Base-by-base conservation (phyloP, 1,140 invertebrate genomes). In the Drosophila sulfurigaster region DNA sequence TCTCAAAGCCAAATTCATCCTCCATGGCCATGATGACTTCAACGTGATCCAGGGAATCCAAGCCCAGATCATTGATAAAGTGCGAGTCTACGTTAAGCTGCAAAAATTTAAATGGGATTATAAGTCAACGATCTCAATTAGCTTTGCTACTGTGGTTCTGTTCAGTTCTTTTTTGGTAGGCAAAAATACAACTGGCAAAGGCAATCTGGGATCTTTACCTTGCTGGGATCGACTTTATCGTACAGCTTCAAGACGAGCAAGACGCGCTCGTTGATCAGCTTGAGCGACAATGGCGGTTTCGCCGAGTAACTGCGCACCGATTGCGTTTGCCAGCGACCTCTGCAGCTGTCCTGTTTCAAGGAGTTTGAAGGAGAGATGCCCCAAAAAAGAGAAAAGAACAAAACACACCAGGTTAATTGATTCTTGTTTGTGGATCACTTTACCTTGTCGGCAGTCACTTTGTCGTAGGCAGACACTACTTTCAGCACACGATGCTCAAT, bases 11-110 rank as follows among this genome's bases (percentile, higher is more conserved):
- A 94, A 99, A 99, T 94, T 99, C 99, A 94, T 99, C 99, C 93
- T 99, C 99, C 94, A 99, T 98, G 1, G 98, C 98, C 98, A 99
- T 99, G 65, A 99, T 99, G 46, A 99, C 96, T 94, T 99, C 99
- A 30, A 99, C 98, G 93, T 99, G 98, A 94, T 99, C 99, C 74
- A 99, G 93, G 5, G 98, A 99, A 92, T 99, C 99, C 69, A 99
- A 94, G 43, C 99, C 99, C 75, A 99, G 93, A 93, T 99, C 99
- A 93, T 98, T 98, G 75, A 98, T 97, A 92, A 99, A 99, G 94
- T 99, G 98, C 10, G 98, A 97, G 2, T 99, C 96, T 60, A 98
- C 81, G 20, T 94, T 95, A 5, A 99, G 93, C 98, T 99, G 93
- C 77, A 56, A 70, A 6, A 15, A 2, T 32, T 7, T 5, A 74